Conservation (phyloP, 2,888 invertebrate species). For the Dromius quadrimaculatus region DNA sequence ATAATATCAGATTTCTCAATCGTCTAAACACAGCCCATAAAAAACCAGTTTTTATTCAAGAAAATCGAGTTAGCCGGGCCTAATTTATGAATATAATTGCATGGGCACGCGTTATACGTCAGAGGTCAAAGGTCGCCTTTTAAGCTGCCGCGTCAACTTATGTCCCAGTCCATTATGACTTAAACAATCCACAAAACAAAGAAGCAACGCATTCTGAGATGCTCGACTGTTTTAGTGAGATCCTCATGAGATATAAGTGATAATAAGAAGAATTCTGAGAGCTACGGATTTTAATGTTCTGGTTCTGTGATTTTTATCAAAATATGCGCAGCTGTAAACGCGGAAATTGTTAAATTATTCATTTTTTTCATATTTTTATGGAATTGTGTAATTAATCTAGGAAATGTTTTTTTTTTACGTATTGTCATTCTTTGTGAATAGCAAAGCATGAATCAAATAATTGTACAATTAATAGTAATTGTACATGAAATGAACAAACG, state of each 20-base stretch:
- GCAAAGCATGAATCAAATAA: too few species aligned
- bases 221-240: constrained; percentile 13
- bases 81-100: constrained; percentile 57
- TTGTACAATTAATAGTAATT: too few species aligned
- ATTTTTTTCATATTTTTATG: too few species aligned
- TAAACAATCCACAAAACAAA: constrained; percentile 47
- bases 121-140: constrained; percentile 54
- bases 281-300: constrained; percentile 27
- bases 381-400: too few species aligned
- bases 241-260: constrained; percentile 22
- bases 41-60: constrained; percentile 42
- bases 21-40: constrained; percentile 31
- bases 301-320: constrained; percentile 39
- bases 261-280: constrained; percentile 31
- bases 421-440: too few species aligned
- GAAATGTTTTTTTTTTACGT: too few species aligned
- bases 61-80: constrained; percentile 49
- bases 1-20: constrained; percentile 38
- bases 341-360: constrained; percentile 37
- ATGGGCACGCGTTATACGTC: constrained; percentile 56
- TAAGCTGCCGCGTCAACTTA: constrained; percentile 36
- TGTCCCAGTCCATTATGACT: constrained; percentile 40
- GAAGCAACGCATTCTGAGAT: constrained; percentile 5
- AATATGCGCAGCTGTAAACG: constrained; percentile 28
- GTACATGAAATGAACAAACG: too few species aligned